phyloP scores from a whole-genome alignment of 1,140 invertebrate genomes.

The Acyrthosiphon pisum region DNA sequence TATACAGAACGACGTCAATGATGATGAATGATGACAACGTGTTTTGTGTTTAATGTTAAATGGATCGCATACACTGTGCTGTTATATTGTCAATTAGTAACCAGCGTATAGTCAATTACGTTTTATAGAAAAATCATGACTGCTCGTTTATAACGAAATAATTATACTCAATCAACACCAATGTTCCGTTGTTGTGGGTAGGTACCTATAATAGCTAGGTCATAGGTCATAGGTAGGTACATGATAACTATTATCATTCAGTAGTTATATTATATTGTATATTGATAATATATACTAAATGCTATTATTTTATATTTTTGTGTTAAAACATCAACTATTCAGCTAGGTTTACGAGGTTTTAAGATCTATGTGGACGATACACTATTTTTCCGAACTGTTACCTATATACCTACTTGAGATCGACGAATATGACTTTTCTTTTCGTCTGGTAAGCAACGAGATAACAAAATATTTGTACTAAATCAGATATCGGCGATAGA shows the following conservation, averaged over 20 bases:
- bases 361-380: not conserved
- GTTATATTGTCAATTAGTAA: slow-evolving; percentile 1
- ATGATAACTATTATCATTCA: not conserved
- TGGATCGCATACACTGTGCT: not conserved
- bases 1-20: not conserved
- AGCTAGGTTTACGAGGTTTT: not conserved
- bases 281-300: too few relatives aligned
- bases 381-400: not conserved
- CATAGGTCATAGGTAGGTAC: not conserved
- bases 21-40: not conserved
- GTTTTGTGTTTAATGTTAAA: slow-evolving; percentile 7
- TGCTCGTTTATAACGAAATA: not conserved
- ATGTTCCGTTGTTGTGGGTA: not conserved
- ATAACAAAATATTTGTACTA: not conserved
- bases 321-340: not conserved
- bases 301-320: not conserved
- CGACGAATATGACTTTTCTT: not conserved
- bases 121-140: not conserved
- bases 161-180: not conserved
- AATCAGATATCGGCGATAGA: not conserved
- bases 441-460: not conserved
- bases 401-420: not conserved
- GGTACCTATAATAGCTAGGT: too few relatives aligned
- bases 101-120: not conserved
- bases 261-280: too few relatives aligned